Conservation (phyloP, 2,888 invertebrate species). For the Cataglyphis albicans region DNA sequence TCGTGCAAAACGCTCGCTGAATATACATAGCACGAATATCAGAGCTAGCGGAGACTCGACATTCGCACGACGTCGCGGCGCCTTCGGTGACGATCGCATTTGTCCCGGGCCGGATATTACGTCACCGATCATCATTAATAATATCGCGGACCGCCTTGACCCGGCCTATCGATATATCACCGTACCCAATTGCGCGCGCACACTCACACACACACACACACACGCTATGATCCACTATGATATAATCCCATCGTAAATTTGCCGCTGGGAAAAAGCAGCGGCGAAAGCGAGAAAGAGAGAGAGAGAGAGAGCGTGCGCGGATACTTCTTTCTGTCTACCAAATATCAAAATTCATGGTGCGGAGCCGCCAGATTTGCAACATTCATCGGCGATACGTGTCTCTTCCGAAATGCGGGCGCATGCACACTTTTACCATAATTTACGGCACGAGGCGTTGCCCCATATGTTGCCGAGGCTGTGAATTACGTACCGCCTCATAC, state of each 20-base stretch:
- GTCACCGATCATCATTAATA: conserved; percentile 41
- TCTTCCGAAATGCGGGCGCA: conserved; percentile 47
- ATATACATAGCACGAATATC: background rate
- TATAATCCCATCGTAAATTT: conserved; percentile 49
- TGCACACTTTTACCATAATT: conserved; percentile 66
- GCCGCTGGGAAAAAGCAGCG: background rate
- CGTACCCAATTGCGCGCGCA: background rate
- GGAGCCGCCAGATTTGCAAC: conserved; percentile 61
- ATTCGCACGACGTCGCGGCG: conserved; percentile 28
- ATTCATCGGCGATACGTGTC: conserved; percentile 66
- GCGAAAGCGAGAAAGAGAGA: background rate
- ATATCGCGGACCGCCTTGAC: conserved; percentile 30
- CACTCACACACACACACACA: too few relatives aligned
- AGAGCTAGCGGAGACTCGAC: background rate
- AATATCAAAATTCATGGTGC: conserved; percentile 59
- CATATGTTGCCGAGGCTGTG: conserved; percentile 64
- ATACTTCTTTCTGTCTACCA: conserved; percentile 46
- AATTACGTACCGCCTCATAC: conserved; percentile 56
- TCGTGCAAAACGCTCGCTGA: background rate
- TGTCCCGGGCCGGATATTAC: conserved; percentile 18
- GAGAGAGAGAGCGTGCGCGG: background rate
- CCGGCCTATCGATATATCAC: conserved; percentile 46
- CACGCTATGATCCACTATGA: background rate
- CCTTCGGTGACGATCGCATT: conserved; percentile 41
- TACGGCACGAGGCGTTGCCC: conserved; percentile 59